phyloP scores from a whole-genome alignment of 2,797 vertebrate species.

The Sebastes miniatus region DNA sequence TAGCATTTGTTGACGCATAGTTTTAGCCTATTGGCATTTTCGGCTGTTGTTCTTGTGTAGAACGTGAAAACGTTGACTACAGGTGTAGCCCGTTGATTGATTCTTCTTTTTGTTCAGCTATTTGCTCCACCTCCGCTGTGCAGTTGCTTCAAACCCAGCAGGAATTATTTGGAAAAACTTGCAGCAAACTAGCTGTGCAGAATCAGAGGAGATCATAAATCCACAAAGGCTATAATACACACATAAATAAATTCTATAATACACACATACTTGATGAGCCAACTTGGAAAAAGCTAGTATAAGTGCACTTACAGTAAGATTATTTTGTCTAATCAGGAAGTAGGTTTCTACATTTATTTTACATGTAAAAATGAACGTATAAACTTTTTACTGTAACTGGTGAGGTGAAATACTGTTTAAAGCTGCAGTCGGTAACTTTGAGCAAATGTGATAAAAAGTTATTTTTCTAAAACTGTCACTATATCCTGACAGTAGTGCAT shows the following conservation, averaged over 20 bases:
- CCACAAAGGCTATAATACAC: not conserved
- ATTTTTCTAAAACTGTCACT: no score
- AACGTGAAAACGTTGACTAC: conserved; percentile 19
- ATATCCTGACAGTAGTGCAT: no score
- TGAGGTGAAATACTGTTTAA: not conserved
- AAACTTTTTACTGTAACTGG: not conserved
- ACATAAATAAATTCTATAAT: not conserved
- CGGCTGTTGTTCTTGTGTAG: conserved; percentile 15
- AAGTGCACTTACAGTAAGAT: not conserved
- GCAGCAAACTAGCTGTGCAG: not conserved
- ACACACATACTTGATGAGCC: not conserved
- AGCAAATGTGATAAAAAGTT: no score
- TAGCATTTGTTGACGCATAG: conserved; percentile 50
- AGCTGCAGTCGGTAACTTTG: no score
- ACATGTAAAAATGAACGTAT: not conserved
- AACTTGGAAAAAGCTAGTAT: not conserved
- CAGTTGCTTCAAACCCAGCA: not conserved
- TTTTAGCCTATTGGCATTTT: conserved; percentile 25
- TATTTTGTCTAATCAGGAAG: not conserved
- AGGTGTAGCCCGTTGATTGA: conserved; percentile 20
- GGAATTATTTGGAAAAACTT: conserved; percentile 28
- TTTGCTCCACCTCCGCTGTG: conserved; percentile 13
- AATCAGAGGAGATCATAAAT: conserved; percentile 27
- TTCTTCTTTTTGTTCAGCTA: not conserved
- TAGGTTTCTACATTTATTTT: not conserved